phyloP scores from a whole-genome alignment of 2,113 vertebrate genomes.

The Ceyx cyanopectus region DNA sequence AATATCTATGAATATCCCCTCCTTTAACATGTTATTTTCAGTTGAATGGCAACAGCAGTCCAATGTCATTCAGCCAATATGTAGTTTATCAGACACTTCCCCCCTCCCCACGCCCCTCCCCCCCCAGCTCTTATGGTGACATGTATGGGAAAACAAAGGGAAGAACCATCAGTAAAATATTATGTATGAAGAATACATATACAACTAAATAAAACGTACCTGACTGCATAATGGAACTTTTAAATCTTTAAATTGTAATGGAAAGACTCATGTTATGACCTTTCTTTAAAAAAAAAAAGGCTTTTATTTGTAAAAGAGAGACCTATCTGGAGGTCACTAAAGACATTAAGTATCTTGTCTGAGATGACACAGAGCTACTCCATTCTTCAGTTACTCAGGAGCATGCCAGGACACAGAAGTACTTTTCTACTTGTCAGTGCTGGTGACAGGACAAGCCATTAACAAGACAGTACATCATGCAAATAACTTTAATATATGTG shows the following conservation, averaged over 20 bases:
- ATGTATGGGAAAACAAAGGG: neutral
- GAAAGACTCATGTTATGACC: neutral
- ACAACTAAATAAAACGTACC: neutral
- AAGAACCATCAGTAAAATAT: neutral
- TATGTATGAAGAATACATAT: neutral
- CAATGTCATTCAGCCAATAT: neutral
- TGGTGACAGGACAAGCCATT: neutral
- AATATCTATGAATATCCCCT: neutral
- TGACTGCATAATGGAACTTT: neutral
- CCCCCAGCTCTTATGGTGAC: neutral
- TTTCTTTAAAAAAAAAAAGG: neutral
- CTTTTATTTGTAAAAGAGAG: neutral
- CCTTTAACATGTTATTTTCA: neutral
- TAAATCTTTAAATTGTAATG: neutral
- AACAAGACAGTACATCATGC: neutral
- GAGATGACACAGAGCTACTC: neutral
- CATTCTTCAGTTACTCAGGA: neutral
- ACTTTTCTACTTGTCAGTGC: neutral
- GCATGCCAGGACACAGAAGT: neutral
- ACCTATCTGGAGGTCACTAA: neutral
- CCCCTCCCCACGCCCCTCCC: accelerated
- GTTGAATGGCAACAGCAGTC: neutral
- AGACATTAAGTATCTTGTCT: neutral
- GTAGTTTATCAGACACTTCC: neutral
- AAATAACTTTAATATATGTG: neutral